Evolutionary conservation across 2,888 invertebrate species (phyloP).

Genomic region (Deilephila porcellus): DNA sequence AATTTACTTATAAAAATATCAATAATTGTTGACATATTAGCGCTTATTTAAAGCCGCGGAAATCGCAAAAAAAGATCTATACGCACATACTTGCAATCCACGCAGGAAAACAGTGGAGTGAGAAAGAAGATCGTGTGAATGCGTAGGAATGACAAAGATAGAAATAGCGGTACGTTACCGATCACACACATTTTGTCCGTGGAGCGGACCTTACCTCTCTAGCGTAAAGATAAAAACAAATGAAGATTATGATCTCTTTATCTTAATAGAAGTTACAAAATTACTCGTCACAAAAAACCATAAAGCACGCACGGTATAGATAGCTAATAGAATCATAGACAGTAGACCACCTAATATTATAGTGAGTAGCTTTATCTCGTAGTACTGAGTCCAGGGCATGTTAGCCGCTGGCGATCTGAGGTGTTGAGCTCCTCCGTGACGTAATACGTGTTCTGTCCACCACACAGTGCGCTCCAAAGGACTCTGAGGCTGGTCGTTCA

Average conservation of each 20-base stretch:
- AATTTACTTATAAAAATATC: no score
- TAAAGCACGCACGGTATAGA: not conserved
- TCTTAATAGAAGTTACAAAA: not conserved
- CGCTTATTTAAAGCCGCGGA: no score
- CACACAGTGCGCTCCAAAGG: slow-evolving; percentile 71
- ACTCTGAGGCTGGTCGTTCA: slow-evolving; percentile 64
- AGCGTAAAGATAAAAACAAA: not conserved
- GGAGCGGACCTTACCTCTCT: no score
- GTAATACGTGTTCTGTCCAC: slow-evolving; percentile 76
- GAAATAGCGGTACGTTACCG: no score
- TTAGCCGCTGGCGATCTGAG: slow-evolving; percentile 64
- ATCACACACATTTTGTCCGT: no score
- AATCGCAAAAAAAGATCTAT: no score
- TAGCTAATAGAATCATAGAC: not conserved
- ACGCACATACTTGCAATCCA: no score
- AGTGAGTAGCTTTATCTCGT: slow-evolving; percentile 50
- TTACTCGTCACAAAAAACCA: not conserved
- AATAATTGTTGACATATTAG: no score
- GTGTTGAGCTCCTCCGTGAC: slow-evolving; percentile 68
- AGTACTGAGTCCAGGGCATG: slow-evolving; percentile 51
- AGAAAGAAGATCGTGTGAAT: no score
- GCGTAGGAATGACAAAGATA: no score
- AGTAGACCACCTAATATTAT: not conserved
- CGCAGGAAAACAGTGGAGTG: no score
- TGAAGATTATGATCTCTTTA: not conserved